Percentiles rank a stretch among this genome's conserved stretches.
Conservation (phyloP, 1,140 invertebrate species). For the Brachionus paranguensis region DNA sequence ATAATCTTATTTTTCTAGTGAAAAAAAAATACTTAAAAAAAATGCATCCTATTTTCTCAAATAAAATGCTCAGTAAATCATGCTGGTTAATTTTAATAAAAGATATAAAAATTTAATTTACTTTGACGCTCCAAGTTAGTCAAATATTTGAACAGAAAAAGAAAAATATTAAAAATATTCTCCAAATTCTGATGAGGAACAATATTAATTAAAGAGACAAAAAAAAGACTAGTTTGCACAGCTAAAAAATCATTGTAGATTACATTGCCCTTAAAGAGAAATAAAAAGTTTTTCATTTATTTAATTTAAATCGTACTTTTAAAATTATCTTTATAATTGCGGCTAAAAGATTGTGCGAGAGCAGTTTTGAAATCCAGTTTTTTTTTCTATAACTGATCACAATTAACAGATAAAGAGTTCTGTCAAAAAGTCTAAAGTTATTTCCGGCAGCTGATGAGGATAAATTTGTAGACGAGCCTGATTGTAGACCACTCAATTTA, state of each 20-base stretch:
- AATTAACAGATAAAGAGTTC: neutral
- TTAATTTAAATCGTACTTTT: neutral
- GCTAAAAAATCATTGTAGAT: slow-evolving; percentile 5
- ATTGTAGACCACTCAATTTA: neutral
- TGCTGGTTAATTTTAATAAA: too few relatives aligned
- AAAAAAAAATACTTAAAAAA: too few relatives aligned
- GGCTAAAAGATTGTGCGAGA: neutral
- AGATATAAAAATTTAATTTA: neutral
- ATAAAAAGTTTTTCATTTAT: neutral
- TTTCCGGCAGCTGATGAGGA: neutral
- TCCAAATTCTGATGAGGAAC: neutral
- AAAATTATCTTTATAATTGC: neutral
- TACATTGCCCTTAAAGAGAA: neutral
- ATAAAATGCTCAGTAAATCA: too few relatives aligned
- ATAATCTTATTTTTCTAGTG: too few relatives aligned
- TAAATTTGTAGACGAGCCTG: neutral
- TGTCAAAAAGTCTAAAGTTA: neutral
- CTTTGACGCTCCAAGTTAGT: neutral
- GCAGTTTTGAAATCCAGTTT: neutral
- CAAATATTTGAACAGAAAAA: neutral
- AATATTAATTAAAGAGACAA: slow-evolving; percentile 9
- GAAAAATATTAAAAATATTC: slow-evolving; percentile 21
- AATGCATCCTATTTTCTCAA: too few relatives aligned
- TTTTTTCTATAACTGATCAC: neutral
- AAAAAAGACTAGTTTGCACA: slow-evolving; percentile 1